Percentiles rank a stretch among this genome's conserved stretches.
These are phyloP conservation scores for Sebastes nivosus DNA, from an alignment of 2,797 vertebrate species.

Conservation along the genomic window DNA sequence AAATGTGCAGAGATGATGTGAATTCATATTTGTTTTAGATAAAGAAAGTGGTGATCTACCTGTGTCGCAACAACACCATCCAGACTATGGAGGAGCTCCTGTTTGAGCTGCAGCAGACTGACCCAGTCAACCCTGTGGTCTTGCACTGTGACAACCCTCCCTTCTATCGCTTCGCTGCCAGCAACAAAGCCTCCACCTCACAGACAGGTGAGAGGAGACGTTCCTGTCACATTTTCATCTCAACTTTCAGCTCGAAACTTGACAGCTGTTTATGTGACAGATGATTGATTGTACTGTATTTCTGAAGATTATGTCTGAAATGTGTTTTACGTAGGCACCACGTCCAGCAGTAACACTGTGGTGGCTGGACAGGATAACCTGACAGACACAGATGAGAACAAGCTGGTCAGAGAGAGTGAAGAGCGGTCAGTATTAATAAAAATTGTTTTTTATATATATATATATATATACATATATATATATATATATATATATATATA, in stretches of 20 bases:
- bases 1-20: neutral
- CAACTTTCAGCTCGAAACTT: neutral
- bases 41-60: slow-evolving; percentile 97
- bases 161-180: slow-evolving; percentile 95
- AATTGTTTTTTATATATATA: too few species aligned
- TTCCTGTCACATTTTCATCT: neutral
- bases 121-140: slow-evolving; percentile 97
- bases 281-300: slow-evolving; percentile 2
- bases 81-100: slow-evolving; percentile 99
- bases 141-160: slow-evolving; percentile 98
- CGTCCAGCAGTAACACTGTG: slow-evolving; percentile 97
- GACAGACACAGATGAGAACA: slow-evolving; percentile 90
- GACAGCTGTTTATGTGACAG: neutral
- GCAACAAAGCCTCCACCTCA: slow-evolving; percentile 93
- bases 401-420: slow-evolving; percentile 89
- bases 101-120: slow-evolving; percentile 97
- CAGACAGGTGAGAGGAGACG: slow-evolving; percentile 87
- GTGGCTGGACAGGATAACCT: slow-evolving; percentile 95
- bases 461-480: too few species aligned
- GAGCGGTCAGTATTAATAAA: slow-evolving; percentile 86
- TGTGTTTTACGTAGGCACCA: slow-evolving; percentile 86
- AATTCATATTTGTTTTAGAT: slow-evolving; percentile 81
- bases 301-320: neutral
- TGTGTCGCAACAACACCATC: slow-evolving; percentile 98
- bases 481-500: too few species aligned